phyloP scores from a whole-genome alignment of 2,113 vertebrate species.

The Bufo gargarizans region DNA sequence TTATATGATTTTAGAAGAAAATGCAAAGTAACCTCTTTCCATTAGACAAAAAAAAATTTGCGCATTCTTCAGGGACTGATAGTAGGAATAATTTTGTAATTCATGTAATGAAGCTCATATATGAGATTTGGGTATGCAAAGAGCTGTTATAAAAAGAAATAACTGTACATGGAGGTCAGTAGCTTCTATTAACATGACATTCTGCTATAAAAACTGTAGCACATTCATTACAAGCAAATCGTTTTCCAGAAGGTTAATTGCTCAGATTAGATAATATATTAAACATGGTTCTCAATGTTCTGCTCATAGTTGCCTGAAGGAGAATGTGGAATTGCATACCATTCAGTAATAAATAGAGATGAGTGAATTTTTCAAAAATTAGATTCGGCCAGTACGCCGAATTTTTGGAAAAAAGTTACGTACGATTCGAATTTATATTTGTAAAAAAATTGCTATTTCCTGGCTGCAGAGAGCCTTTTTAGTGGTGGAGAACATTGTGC shows the following conservation, averaged over 20 bases:
- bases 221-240: background rate
- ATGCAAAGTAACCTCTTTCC: background rate
- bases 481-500: too few species aligned
- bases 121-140: background rate
- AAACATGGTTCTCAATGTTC: background rate
- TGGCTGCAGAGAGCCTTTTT: too few species aligned
- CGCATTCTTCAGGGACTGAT: background rate
- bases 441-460: too few species aligned
- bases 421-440: too few species aligned
- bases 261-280: conserved; percentile 13
- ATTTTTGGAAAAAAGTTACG: too few species aligned
- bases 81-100: background rate
- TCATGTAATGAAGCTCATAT: background rate
- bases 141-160: background rate
- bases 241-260: conserved; percentile 20
- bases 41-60: background rate
- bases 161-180: background rate
- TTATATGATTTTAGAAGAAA: background rate
- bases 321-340: background rate
- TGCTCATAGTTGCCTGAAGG: background rate
- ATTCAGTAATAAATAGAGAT: background rate
- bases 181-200: conserved; percentile 17
- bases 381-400: too few species aligned
- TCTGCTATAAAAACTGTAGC: background rate
- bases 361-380: too few species aligned